Evolutionary conservation across 2,113 vertebrate species (phyloP).

Genomic region (Pholis gunnellus): DNA sequence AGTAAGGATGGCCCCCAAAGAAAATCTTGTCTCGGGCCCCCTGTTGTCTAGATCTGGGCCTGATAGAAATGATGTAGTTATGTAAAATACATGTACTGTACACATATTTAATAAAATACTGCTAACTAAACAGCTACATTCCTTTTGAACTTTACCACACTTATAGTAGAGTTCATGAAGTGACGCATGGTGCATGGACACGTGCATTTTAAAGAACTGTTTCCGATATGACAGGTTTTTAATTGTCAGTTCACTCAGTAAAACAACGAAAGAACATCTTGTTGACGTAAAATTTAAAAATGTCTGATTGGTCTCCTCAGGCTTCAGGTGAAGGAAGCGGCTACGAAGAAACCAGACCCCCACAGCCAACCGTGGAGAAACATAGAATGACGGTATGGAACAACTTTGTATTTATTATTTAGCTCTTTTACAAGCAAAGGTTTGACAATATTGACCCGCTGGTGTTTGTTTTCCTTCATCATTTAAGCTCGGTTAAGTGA

Average conservation of each 20-base stretch:
- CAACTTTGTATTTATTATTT: not conserved
- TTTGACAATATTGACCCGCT: not conserved
- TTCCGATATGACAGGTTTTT: not conserved
- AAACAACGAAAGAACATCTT: conserved; percentile 2
- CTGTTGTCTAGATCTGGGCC: too few species aligned
- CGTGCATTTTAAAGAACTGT: not conserved
- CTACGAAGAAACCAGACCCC: conserved; percentile 23
- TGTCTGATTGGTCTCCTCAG: conserved; percentile 53
- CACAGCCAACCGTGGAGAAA: conserved; percentile 32
- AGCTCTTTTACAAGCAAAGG: not conserved
- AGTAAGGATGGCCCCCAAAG: too few species aligned
- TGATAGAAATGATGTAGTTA: not conserved
- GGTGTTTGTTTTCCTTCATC: not conserved
- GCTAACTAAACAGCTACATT: not conserved
- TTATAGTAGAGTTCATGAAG: not conserved
- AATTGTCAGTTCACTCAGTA: not conserved
- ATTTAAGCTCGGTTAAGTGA: too few species aligned
- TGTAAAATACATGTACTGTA: not conserved
- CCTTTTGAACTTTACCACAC: not conserved
- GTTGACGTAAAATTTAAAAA: conserved; percentile 3
- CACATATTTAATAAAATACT: not conserved
- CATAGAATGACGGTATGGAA: conserved; percentile 62
- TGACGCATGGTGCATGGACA: not conserved
- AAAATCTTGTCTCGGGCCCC: too few species aligned
- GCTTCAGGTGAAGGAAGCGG: conserved; percentile 79